A percentile compares a stretch with the other conserved stretches of the same genome.
phyloP scores from a whole-genome alignment of 2,113 vertebrate genomes.

The Campylomormyrus tamandua region DNA sequence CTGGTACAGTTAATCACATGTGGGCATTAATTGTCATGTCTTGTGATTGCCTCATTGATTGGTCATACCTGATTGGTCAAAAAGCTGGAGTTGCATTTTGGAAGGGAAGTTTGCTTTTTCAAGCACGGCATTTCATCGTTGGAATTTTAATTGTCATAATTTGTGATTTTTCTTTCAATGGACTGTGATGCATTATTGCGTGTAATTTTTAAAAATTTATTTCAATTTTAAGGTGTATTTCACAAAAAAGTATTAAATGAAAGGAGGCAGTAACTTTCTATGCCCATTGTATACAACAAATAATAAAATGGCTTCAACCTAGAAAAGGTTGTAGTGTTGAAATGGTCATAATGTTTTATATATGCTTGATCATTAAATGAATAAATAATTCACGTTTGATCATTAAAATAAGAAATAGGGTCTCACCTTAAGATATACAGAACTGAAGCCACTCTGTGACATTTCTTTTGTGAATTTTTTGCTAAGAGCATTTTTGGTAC shows the following conservation, averaged over 20 bases:
- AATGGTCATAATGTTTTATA: not conserved
- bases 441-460: conserved; percentile 54
- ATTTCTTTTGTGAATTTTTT: conserved; percentile 39
- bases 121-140: not conserved
- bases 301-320: not conserved
- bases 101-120: not conserved
- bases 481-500: conserved; percentile 27
- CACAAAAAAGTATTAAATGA: not conserved
- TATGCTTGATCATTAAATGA: not conserved
- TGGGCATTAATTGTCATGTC: not conserved
- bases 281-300: not conserved
- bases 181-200: not conserved
- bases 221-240: not conserved
- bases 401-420: not conserved
- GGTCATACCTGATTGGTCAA: not conserved
- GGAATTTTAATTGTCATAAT: not conserved
- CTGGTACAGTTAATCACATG: not conserved
- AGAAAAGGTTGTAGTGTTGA: not conserved
- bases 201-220: not conserved
- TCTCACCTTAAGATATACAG: conserved; percentile 17
- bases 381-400: not conserved
- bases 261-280: not conserved
- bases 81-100: not conserved
- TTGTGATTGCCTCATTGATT: not conserved
- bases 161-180: not conserved